phyloP scores from a whole-genome alignment of 2,888 invertebrate species.

The Hermodice carunculata region DNA sequence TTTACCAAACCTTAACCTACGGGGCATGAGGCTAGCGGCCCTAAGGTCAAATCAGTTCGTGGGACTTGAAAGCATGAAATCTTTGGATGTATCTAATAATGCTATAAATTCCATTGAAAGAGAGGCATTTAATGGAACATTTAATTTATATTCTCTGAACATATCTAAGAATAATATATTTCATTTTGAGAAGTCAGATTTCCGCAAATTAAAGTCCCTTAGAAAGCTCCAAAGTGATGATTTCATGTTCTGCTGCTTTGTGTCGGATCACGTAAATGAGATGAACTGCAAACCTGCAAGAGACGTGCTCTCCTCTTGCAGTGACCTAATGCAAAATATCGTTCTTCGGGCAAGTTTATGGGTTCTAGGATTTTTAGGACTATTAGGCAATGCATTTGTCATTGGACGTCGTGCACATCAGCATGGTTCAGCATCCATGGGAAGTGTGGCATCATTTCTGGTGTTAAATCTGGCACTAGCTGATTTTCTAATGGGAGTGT shows the following conservation, averaged over 20 bases:
- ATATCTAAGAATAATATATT: neutral
- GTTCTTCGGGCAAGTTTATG: slow-evolving; percentile 39
- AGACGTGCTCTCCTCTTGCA: slow-evolving; percentile 45
- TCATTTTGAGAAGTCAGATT: neutral
- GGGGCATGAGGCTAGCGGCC: neutral
- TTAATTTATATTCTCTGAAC: neutral
- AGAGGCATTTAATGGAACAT: neutral
- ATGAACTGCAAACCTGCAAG: slow-evolving; percentile 50
- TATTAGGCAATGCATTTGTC: slow-evolving; percentile 39
- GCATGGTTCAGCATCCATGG: slow-evolving; percentile 50
- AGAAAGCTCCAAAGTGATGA: slow-evolving; percentile 12
- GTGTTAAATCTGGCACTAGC: slow-evolving; percentile 41
- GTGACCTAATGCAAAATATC: slow-evolving; percentile 42
- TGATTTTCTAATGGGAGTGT: slow-evolving; percentile 48
- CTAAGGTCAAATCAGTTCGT: neutral
- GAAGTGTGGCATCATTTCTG: slow-evolving; percentile 52
- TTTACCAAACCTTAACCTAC: neutral
- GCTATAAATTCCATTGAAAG: neutral
- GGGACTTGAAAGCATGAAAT: neutral
- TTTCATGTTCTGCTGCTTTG: slow-evolving; percentile 23
- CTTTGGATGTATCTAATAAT: slow-evolving; percentile 2
- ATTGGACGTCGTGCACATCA: slow-evolving; percentile 25
- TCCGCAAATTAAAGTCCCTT: slow-evolving; percentile 5
- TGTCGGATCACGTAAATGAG: too few relatives aligned
- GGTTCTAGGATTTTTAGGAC: slow-evolving; percentile 39